phyloP scores from a whole-genome alignment of 1,140 invertebrate species.

The Pissodes strobi region DNA sequence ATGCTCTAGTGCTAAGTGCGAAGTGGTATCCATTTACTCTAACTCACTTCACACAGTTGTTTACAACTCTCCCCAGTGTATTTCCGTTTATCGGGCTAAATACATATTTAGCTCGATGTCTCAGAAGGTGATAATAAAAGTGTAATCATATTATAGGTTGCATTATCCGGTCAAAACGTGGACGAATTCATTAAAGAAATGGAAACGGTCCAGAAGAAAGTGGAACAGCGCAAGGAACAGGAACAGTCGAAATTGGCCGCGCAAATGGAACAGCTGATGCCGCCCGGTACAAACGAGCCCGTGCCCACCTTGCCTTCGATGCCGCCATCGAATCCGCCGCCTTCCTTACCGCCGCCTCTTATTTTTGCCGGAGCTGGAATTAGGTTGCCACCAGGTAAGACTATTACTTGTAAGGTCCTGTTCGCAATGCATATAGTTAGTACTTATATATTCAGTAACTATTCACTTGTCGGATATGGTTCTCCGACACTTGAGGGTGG shows the following conservation, averaged over 20 bases:
- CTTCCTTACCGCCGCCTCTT: conserved; percentile 61
- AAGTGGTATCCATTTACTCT: too few relatives aligned
- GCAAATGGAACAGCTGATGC: conserved; percentile 41
- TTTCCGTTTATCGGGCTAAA: too few relatives aligned
- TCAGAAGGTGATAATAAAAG: too few relatives aligned
- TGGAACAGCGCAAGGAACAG: conserved; percentile 67
- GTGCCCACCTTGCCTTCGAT: conserved; percentile 50
- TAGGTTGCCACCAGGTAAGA: conserved; percentile 61
- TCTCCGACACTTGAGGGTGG: too few relatives aligned
- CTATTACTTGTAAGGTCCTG: too few relatives aligned
- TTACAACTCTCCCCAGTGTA: too few relatives aligned
- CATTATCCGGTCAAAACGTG: conserved; percentile 86
- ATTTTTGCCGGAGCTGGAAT: conserved; percentile 54
- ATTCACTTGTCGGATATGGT: too few relatives aligned
- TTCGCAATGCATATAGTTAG: too few relatives aligned
- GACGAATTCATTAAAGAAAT: conserved; percentile 91
- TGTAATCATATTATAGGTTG: conserved; percentile 52
- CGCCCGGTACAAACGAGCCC: conserved; percentile 49
- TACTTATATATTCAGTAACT: too few relatives aligned
- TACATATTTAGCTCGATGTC: too few relatives aligned
- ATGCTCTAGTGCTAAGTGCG: not conserved
- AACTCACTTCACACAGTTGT: too few relatives aligned
- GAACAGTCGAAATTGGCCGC: conserved; percentile 61
- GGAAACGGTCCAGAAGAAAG: conserved; percentile 80
- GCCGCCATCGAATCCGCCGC: conserved; percentile 62